A percentile compares a stretch with the other conserved stretches of the same genome.
These are phyloP conservation scores for Lagorchestes hirsutus DNA, from an alignment of 2,797 vertebrate genomes.

Conservation along the genomic window DNA sequence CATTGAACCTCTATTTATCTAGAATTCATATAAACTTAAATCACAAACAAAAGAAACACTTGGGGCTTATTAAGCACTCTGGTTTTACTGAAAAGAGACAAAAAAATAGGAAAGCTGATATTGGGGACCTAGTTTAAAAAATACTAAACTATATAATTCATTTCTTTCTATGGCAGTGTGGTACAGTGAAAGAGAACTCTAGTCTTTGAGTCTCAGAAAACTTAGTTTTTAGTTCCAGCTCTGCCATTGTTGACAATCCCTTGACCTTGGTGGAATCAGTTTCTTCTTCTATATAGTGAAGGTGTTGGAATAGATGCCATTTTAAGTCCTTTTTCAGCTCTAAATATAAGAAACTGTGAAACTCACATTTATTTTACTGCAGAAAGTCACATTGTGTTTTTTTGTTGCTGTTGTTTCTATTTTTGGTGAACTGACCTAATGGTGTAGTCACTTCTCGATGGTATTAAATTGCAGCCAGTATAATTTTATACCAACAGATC, in stretches of 20 bases:
- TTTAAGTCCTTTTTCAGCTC: not conserved
- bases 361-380: not conserved
- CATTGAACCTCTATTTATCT: not conserved
- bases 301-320: not conserved
- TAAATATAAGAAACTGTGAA: not conserved
- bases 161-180: not conserved
- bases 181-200: not conserved
- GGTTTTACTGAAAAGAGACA: not conserved
- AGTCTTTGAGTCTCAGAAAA: not conserved
- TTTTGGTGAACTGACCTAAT: not conserved
- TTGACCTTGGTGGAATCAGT: not conserved
- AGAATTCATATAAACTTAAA: not conserved
- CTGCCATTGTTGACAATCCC: not conserved
- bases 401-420: not conserved
- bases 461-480: not conserved
- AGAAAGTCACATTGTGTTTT: no score
- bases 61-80: not conserved
- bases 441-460: not conserved
- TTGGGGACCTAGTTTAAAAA: not conserved
- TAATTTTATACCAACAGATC: not conserved
- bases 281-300: not conserved
- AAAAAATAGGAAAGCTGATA: not conserved
- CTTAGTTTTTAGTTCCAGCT: not conserved
- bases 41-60: not conserved
- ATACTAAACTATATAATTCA: not conserved